Evolutionary conservation across 2,113 vertebrate genomes (phyloP).

Genomic region (Callipepla californica): DNA sequence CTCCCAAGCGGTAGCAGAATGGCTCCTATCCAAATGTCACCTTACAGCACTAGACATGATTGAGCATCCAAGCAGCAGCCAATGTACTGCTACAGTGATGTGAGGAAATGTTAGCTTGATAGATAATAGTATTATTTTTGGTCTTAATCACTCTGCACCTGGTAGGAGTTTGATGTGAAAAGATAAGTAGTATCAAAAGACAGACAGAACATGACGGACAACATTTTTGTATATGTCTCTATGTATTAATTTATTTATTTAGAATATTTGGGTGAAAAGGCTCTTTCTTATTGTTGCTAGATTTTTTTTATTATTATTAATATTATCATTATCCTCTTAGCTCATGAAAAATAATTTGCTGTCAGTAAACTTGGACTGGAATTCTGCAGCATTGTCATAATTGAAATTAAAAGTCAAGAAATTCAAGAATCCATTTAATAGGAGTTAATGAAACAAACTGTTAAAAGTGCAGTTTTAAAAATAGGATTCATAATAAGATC

Average conservation of each 20-base stretch:
- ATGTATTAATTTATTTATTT: slow-evolving; percentile 38
- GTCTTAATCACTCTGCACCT: slow-evolving; percentile 45
- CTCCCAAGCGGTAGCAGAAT: background rate
- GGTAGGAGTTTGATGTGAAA: slow-evolving; percentile 44
- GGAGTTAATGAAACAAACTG: background rate
- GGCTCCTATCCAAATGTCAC: slow-evolving; percentile 14
- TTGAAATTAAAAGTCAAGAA: background rate
- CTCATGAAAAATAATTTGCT: background rate
- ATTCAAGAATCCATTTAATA: background rate
- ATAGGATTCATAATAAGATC: background rate
- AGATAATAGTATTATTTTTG: slow-evolving; percentile 58
- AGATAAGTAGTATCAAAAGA: slow-evolving; percentile 56
- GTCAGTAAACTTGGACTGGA: background rate
- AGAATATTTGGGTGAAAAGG: background rate
- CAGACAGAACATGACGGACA: slow-evolving; percentile 8
- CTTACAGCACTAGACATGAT: slow-evolving; percentile 7
- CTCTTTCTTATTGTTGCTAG: background rate
- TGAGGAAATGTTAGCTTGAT: slow-evolving; percentile 41
- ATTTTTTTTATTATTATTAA: too few relatives aligned
- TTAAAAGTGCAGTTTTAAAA: background rate
- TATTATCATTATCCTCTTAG: background rate
- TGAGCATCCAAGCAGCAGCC: background rate
- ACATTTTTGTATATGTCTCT: background rate
- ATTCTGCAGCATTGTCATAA: background rate
- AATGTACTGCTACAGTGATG: background rate